Evolutionary conservation across 2,888 invertebrate genomes (phyloP), one percentile per base, ranked within the genome.

Genomic region (Zonitis immaculata): DNA sequence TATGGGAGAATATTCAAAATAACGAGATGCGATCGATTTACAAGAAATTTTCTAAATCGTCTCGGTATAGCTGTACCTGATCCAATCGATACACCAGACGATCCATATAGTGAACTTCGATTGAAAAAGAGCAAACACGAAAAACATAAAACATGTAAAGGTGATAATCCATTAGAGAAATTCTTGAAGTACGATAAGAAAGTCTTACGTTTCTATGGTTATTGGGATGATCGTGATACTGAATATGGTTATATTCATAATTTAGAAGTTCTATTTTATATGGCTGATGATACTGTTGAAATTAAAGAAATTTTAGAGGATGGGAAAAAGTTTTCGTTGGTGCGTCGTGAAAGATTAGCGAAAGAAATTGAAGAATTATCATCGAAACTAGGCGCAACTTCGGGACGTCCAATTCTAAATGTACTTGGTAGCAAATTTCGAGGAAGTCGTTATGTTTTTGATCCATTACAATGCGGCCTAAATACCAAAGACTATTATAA

Each of bases 241-340:
- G 83, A 87, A 68, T 86, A 86, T 68, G 95, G 95, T 0, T 84
- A 85, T 52, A 74, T 91, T 20, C 88, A 93, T 60, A 79, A 85
- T 63, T 75, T 95, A 54, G 87, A 91, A 68, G 78, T 96, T 11
- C 86, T 88, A 67, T 95, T 90, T 70, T 94, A 88, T 75, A 78
- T 95, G 44, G 85, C 89, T 0, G 94, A 95, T 67, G 91, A 92
- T 66, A 93, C 93, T 0, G 87, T 95, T 8, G 93, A 95, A 73
- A 87, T 96, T 6, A 87, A 88, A 64, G 94, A 95, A 76, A 80
- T 80, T 39, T 71, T 84, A 46, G 78, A 81, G 0, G 77, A 81
- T 0, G 87, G 87, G 70, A 81, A 83, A 1, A 84, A 85, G 6
- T 82, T 84, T 2, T 83, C 87, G 73, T 89, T 95, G 68, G 73